Evolutionary conservation across 2,113 vertebrate genomes (phyloP).

Genomic region (Epinephelus lanceolatus): DNA sequence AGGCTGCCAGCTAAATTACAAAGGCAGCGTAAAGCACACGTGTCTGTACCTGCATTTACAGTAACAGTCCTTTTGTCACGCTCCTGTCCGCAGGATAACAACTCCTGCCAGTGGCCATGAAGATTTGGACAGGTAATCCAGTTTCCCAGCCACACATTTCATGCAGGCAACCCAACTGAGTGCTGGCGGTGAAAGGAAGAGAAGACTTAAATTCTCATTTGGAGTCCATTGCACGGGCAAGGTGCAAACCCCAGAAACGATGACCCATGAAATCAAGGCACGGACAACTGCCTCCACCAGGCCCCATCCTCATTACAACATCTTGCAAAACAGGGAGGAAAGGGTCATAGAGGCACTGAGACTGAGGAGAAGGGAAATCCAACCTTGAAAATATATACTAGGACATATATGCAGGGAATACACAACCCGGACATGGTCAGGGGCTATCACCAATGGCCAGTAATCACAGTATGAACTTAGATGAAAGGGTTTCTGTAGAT

Average conservation of each 20-base stretch:
- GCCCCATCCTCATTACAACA: conserved; percentile 24
- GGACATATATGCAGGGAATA: neutral
- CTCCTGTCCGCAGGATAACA: conserved; percentile 17
- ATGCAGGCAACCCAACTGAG: conserved; percentile 22
- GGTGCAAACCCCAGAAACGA: conserved; percentile 45
- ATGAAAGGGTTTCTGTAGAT: conserved; percentile 44
- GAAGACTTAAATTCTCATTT: conserved; percentile 54
- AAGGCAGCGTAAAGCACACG: conserved; percentile 18
- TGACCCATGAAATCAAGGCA: conserved; percentile 69
- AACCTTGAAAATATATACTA: conserved; percentile 7
- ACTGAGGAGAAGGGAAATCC: conserved; percentile 2
- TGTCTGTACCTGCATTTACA: neutral
- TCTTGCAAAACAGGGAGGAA: conserved; percentile 16
- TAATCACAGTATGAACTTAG: neutral
- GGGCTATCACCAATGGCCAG: neutral
- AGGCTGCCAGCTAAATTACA: conserved; percentile 19
- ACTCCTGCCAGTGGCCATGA: conserved; percentile 10
- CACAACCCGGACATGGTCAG: neutral
- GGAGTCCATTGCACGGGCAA: conserved; percentile 38
- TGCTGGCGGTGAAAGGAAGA: conserved; percentile 14
- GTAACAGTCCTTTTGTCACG: conserved; percentile 14
- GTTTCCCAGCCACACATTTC: conserved; percentile 33
- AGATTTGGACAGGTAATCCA: conserved; percentile 50
- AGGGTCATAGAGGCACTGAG: conserved; percentile 21
- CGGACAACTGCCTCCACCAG: conserved; percentile 8